Evolutionary conservation across 2,888 invertebrate genomes (phyloP).

Genomic region (Acleris laterana): DNA sequence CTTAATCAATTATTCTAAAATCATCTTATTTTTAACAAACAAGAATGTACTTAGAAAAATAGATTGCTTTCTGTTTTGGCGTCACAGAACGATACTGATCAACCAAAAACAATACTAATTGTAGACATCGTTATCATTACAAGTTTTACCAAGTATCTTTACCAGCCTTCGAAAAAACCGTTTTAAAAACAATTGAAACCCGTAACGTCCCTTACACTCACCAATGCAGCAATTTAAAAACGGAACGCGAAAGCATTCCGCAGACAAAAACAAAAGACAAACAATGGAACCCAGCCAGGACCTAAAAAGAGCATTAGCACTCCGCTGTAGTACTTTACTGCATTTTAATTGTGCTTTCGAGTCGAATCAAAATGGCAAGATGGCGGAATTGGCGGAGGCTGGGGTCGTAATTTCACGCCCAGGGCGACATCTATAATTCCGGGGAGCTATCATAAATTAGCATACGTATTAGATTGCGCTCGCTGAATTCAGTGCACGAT

Average conservation of each 20-base stretch:
- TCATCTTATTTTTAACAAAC: too few species aligned
- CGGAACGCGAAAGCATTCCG: slow-evolving; percentile 34
- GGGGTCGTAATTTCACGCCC: slow-evolving; percentile 72
- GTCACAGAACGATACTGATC: too few species aligned
- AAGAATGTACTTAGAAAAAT: too few species aligned
- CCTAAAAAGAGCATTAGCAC: slow-evolving; percentile 58
- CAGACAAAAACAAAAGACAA: slow-evolving; percentile 38
- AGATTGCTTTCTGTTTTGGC: too few species aligned
- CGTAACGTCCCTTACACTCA: slow-evolving; percentile 3
- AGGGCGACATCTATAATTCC: slow-evolving; percentile 81
- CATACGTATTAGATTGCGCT: slow-evolving; percentile 79
- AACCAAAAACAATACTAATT: too few species aligned
- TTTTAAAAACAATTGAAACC: slow-evolving; percentile 17
- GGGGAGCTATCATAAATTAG: slow-evolving; percentile 78
- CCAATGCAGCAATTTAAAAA: slow-evolving; percentile 27
- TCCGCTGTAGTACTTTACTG: slow-evolving; percentile 45
- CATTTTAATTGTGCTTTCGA: slow-evolving; percentile 61
- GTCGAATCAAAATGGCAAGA: slow-evolving; percentile 70
- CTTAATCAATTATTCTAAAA: too few species aligned
- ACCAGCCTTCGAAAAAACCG: background rate
- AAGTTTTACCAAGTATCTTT: too few species aligned
- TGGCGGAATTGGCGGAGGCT: slow-evolving; percentile 61
- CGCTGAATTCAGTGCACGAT: slow-evolving; percentile 69
- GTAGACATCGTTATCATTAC: too few species aligned
- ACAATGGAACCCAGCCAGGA: slow-evolving; percentile 36